Conservation (phyloP, 2,113 vertebrate species). For the Cyprinus carpio region DNA sequence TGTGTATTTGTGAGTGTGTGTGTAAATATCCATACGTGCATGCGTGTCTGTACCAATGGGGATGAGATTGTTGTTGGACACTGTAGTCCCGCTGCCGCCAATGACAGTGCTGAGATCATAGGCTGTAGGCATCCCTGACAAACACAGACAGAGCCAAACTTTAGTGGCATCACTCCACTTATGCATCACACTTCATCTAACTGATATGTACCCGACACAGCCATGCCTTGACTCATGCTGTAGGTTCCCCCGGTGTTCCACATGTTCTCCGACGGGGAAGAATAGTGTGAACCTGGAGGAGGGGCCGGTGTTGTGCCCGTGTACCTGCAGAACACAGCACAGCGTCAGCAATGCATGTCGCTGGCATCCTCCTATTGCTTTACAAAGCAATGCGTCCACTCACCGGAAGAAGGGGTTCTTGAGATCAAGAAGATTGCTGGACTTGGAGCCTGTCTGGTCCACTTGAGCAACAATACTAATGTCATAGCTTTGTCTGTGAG, state of each 20-base stretch:
- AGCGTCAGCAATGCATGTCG: neutral
- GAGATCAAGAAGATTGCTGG: conserved; percentile 93
- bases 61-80: conserved; percentile 94
- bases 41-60: conserved; percentile 80
- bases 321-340: conserved; percentile 76
- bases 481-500: conserved; percentile 90
- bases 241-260: conserved; percentile 88
- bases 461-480: conserved; percentile 97
- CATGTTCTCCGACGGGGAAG: conserved; percentile 92
- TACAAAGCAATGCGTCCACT: conserved; percentile 19
- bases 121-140: conserved; percentile 87
- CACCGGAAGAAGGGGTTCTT: conserved; percentile 97
- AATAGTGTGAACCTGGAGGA: conserved; percentile 91
- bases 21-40: conserved; percentile 47
- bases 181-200: neutral
- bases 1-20: conserved; percentile 28
- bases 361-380: neutral
- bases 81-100: conserved; percentile 80
- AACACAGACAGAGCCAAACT: conserved; percentile 14
- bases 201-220: conserved; percentile 78
- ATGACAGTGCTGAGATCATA: conserved; percentile 96
- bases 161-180: neutral
- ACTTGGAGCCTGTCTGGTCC: conserved; percentile 95
- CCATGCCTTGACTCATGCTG: conserved; percentile 87
- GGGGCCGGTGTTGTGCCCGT: conserved; percentile 87